Evolutionary conservation across 2,797 vertebrate genomes (phyloP), one percentile per base, ranked within the genome.

Genomic region (Oryzias sinensis): DNA sequence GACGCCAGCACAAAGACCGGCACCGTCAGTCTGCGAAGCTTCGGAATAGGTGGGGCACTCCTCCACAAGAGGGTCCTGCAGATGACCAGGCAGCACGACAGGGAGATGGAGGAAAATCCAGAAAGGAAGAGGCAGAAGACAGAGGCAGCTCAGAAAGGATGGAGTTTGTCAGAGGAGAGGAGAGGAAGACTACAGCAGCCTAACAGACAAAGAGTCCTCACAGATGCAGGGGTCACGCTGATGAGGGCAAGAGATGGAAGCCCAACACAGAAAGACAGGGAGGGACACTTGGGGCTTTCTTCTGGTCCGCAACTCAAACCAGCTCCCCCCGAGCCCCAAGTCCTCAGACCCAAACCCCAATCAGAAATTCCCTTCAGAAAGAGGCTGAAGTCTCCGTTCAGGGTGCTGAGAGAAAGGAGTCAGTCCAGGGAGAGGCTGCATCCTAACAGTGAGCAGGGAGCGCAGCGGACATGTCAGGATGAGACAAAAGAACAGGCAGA

Each of bases 41-140:
- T 94, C 8, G 94, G 95, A 90, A 98, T 98, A 97, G 96, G 96
- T 96, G 95, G 94, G 95, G 88, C 88, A 81, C 90, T 92, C 61
- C 94, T 97, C 68, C 94, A 94, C 82, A 95, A 93, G 90, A 93
- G 83, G 88, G 93, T 96, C 70, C 68, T 67, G 24, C 87, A 87
- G 87, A 93, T 95, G 87, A 96, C 94, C 79, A 61, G 55, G 14
- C 79, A 83, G 76, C 50, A 51, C 61, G 79, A 62, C 68, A 76
- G 70, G 53, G 20, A 74, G 45, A 69, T 61, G 17, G 52, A 57
- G 16, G 40, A 46, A n/a, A 45, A 25, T 61, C 40, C 22, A 17
- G 52, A 64, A 58, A 68, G 67, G 17, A 56, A 4, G 22, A 52
- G 0, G 6, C 50, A 52, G 25, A 63, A 72, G 41, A 57, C 27